A percentile compares a stretch with the other conserved stretches of the same genome.
phyloP scores from a whole-genome alignment of 2,797 vertebrate genomes.

The Peromyscus melanophrys region DNA sequence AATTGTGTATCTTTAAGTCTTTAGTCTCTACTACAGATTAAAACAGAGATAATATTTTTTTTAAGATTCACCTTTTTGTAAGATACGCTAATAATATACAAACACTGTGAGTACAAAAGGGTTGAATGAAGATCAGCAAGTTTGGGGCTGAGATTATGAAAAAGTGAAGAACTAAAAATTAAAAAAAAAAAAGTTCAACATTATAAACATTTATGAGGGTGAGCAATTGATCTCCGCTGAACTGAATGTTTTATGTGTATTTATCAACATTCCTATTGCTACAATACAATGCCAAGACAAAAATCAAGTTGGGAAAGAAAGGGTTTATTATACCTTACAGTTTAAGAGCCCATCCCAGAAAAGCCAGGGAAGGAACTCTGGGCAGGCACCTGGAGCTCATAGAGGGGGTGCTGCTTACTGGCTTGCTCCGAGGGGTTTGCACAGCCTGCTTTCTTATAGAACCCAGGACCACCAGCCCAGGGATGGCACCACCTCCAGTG shows the following conservation, averaged over 20 bases:
- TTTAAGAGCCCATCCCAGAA: background rate
- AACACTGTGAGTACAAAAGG: background rate
- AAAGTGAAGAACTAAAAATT: background rate
- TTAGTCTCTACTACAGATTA: conserved; percentile 22
- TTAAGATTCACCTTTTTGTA: background rate
- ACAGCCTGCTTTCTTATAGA: background rate
- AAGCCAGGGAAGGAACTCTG: background rate
- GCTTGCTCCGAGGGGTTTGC: background rate
- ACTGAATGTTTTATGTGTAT: background rate
- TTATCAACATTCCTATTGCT: background rate
- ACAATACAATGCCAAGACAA: background rate
- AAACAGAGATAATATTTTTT: background rate
- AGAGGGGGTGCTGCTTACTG: background rate
- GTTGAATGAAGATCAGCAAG: background rate
- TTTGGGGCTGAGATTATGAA: background rate
- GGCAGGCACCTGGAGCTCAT: background rate
- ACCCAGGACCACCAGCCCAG: background rate
- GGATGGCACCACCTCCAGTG: background rate
- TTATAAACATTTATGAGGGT: background rate
- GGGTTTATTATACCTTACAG: background rate
- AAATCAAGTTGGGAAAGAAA: background rate
- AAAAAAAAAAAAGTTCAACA: background rate
- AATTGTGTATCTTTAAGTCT: background rate
- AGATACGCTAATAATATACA: background rate
- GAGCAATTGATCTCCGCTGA: background rate